Base-by-base conservation (phyloP, 2,888 invertebrate species). In the Epinotia bilunana region DNA sequence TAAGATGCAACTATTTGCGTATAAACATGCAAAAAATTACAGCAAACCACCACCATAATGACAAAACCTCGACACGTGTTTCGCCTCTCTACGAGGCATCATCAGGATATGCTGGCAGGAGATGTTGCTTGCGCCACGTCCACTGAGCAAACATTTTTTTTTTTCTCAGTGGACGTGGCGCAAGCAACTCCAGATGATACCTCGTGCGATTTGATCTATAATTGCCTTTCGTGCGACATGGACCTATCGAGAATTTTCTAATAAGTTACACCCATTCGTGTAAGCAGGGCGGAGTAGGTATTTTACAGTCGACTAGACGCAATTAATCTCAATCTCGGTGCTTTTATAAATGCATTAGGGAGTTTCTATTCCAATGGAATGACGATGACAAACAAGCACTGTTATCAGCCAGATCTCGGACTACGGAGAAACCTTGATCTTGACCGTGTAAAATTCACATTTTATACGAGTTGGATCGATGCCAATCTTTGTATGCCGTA, bases 281-380 rank as follows among this genome's bases (percentile, higher is more conserved):
- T 58, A 18, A 53, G 12, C 39, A 57, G 78, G 73, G 72, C 79
- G 80, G 81, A 49, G 65, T 79, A 77, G 53, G n/a, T 53, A 39
- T 79, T 81, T 83, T 83, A 81, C 80, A 83, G 79, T 83, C 78
- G 75, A 83, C 80, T 80, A 82, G 79, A 76, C 69, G 74, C 79
- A 81, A 84, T 84, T 81, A 79, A 79, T 80, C 79, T 69, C 80
- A 79, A 82, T 80, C 77, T 80, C 73, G 67, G 68, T 61, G 79
- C 81, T 83, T 84, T 86, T 86, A 84, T 80, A 86, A 84, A 82
- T 78, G 77, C 82, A 85, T 85, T 84, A 84, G 80, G 82, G 81
- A 81, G 71, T 75, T 72, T 75, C 67, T 75, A 72, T 61, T 72
- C 72, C 61, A 67, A 57, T 67, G 61, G 46, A 33, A 67, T 67